Conservation (phyloP, 1,140 invertebrate species). For the Drosophila lowei region DNA sequence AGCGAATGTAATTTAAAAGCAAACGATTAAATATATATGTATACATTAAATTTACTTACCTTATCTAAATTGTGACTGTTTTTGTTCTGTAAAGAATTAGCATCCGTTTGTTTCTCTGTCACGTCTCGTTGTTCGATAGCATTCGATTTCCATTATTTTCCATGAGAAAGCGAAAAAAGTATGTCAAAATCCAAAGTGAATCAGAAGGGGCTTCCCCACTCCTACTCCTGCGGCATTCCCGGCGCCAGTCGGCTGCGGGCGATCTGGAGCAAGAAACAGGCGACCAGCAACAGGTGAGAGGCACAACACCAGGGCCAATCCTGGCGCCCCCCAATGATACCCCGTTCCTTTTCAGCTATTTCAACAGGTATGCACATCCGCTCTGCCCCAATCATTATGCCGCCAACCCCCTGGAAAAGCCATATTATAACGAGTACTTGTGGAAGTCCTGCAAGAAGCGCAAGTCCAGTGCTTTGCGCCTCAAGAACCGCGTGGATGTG, state of each 20-base stretch:
- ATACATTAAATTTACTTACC: slow-evolving; percentile 53
- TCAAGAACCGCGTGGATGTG: neutral
- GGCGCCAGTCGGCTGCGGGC: slow-evolving; percentile 1
- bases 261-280: slow-evolving; percentile 8
- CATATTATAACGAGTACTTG: neutral
- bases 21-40: slow-evolving; percentile 56
- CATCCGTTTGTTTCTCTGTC: too few relatives aligned
- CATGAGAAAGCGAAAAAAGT: too few relatives aligned
- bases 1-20: slow-evolving; percentile 64
- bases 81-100: neutral
- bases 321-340: neutral
- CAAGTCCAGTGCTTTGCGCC: too few relatives aligned
- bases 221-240: neutral
- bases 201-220: neutral
- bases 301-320: too few relatives aligned
- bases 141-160: too few relatives aligned
- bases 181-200: slow-evolving; percentile 1
- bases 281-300: slow-evolving; percentile 33
- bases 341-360: slow-evolving; percentile 5
- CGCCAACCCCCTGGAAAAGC: neutral
- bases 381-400: slow-evolving; percentile 1
- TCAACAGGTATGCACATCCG: neutral
- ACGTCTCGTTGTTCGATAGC: too few relatives aligned
- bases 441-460: slow-evolving; percentile 15
- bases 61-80: neutral